Conservation (phyloP, 1,140 invertebrate species). For the Phocides pigmalion region DNA sequence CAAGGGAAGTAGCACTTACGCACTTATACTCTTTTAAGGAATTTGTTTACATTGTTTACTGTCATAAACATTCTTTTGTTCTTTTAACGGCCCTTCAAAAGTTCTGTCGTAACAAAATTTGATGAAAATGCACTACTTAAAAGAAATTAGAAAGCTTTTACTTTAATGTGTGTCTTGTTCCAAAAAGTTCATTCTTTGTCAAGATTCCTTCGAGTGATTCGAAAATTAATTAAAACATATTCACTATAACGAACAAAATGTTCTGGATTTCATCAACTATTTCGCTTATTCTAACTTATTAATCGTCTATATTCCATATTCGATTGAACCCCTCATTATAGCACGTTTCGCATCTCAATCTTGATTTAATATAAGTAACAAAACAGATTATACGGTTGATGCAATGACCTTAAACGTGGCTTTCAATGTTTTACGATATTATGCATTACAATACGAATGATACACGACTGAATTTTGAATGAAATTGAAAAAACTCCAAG, state of each 20-base stretch:
- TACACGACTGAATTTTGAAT: slow-evolving; percentile 4
- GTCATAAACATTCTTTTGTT: slow-evolving; percentile 1
- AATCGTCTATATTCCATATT: too few species aligned
- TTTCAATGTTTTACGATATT: slow-evolving; percentile 31
- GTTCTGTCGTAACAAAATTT: slow-evolving; percentile 10
- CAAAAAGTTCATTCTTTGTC: neutral
- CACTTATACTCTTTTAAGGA: neutral
- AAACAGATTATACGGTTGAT: neutral
- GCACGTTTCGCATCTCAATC: neutral
- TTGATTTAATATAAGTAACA: neutral
- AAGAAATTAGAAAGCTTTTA: slow-evolving; percentile 6
- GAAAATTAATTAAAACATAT: too few species aligned
- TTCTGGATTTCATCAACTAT: too few species aligned
- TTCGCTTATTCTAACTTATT: too few species aligned
- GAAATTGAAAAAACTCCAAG: neutral
- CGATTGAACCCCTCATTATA: neutral
- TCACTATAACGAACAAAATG: too few species aligned
- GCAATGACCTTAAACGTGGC: neutral
- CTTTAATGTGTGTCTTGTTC: slow-evolving; percentile 1
- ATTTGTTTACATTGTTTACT: too few species aligned
- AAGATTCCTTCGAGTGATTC: neutral
- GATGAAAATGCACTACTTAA: neutral
- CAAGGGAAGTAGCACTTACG: slow-evolving; percentile 7
- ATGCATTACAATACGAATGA: slow-evolving; percentile 23
- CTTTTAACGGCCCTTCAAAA: neutral